phyloP scores from a whole-genome alignment of 2,888 invertebrate species.

The Onthophagus sagittarius region DNA sequence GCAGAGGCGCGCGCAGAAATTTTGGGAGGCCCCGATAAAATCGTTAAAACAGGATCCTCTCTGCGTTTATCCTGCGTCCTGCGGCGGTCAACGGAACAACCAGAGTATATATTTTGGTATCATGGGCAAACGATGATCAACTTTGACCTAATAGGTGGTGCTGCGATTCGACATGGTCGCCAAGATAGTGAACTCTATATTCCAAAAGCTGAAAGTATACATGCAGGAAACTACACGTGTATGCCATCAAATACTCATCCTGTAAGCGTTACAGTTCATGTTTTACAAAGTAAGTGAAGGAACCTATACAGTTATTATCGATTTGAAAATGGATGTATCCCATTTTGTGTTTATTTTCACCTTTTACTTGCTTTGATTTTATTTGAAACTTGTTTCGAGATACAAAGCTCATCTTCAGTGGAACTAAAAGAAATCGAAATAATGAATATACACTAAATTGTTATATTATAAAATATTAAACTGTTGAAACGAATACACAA shows the following conservation, averaged over 20 bases:
- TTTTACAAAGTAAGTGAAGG: conserved; percentile 58
- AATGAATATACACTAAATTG: too few species aligned
- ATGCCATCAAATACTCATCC: conserved; percentile 74
- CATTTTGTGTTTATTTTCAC: neutral
- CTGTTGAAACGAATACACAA: too few species aligned
- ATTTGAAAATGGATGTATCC: neutral
- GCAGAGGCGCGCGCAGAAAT: conserved; percentile 69
- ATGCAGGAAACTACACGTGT: conserved; percentile 79
- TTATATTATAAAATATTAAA: too few species aligned
- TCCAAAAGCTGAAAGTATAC: conserved; percentile 53
- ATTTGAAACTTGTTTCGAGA: too few species aligned
- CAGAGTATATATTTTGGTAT: conserved; percentile 77
- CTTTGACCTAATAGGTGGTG: conserved; percentile 66
- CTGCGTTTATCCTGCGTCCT: conserved; percentile 68
- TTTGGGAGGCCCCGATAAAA: conserved; percentile 65
- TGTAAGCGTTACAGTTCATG: conserved; percentile 71
- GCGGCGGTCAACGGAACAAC: conserved; percentile 63
- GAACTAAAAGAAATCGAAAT: too few species aligned
- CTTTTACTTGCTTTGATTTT: too few species aligned
- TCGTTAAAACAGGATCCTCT: conserved; percentile 68
- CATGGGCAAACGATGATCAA: conserved; percentile 83
- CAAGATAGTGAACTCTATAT: conserved; percentile 52
- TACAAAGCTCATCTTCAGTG: too few species aligned
- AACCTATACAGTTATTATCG: neutral
- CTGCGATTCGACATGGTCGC: conserved; percentile 52